Evolutionary conservation across 1,140 invertebrate genomes (phyloP).

Genomic region (Tyrophagus putrescentiae): DNA sequence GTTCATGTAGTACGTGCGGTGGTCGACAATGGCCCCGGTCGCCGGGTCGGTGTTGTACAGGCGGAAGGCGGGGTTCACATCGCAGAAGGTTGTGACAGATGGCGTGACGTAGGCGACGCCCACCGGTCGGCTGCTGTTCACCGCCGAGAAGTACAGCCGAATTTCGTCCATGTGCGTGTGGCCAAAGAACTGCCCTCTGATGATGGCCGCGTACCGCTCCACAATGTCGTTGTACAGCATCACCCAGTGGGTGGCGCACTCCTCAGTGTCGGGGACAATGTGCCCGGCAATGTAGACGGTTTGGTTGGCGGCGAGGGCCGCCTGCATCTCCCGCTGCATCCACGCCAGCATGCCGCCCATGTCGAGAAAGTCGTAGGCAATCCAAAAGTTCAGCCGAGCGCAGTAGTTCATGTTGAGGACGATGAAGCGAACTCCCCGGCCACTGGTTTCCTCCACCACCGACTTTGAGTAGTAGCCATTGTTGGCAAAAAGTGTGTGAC

Average conservation of each 20-base stretch:
- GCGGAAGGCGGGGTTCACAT: constrained; percentile 83
- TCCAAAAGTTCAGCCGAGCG: constrained; percentile 20
- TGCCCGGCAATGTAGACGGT: constrained; percentile 19
- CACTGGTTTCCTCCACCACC: constrained; percentile 17
- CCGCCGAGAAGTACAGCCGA: constrained; percentile 33
- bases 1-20: constrained; percentile 88
- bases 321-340: constrained; percentile 8
- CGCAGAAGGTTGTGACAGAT: constrained; percentile 50
- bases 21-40: constrained; percentile 51
- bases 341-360: constrained; percentile 17
- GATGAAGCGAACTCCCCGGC: constrained; percentile 18
- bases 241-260: constrained; percentile 17
- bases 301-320: background rate
- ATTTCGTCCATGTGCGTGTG: constrained; percentile 22
- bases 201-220: constrained; percentile 14
- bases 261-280: constrained; percentile 14
- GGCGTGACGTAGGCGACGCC: constrained; percentile 25
- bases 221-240: constrained; percentile 16
- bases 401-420: constrained; percentile 22
- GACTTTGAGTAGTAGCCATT: constrained; percentile 20
- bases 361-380: background rate
- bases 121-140: constrained; percentile 38
- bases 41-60: constrained; percentile 73
- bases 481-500: background rate
- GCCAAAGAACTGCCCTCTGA: constrained; percentile 21